A percentile compares a stretch with the other conserved stretches of the same genome.
Conservation (phyloP, 1,140 invertebrate genomes). For the Drosophila nigromelanica region DNA sequence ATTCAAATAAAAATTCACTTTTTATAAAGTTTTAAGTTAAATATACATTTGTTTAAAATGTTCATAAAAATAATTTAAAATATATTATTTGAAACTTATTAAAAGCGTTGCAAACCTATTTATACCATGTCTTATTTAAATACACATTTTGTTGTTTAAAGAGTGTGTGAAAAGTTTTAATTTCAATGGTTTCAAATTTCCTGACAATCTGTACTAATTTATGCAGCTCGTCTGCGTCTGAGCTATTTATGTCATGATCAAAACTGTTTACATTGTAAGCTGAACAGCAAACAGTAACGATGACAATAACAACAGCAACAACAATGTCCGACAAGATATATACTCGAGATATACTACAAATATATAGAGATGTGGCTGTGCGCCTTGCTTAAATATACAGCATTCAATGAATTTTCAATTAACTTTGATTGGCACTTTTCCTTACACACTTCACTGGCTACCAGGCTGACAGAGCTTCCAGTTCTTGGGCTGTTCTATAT, state of each 20-base stretch:
- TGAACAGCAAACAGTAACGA: slow-evolving; percentile 60
- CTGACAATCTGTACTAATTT: slow-evolving; percentile 36
- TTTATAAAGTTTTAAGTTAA: too few species aligned
- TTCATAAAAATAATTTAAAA: too few species aligned
- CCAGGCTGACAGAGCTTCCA: slow-evolving; percentile 11
- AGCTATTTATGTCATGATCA: slow-evolving; percentile 69
- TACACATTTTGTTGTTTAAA: slow-evolving; percentile 2
- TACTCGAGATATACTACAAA: slow-evolving; percentile 29
- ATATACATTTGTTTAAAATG: too few species aligned
- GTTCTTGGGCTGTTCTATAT: slow-evolving; percentile 18
- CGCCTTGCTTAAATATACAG: slow-evolving; percentile 74
- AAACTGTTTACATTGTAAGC: slow-evolving; percentile 77
- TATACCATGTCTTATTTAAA: not conserved
- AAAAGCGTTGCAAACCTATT: not conserved
- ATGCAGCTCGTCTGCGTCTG: slow-evolving; percentile 39
- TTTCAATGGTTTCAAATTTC: slow-evolving; percentile 10
- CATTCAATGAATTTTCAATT: slow-evolving; percentile 82
- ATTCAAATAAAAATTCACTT: too few species aligned
- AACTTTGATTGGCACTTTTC: slow-evolving; percentile 82
- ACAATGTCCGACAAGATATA: slow-evolving; percentile 13
- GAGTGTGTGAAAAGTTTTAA: not conserved
- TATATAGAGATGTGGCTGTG: slow-evolving; percentile 47
- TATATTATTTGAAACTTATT: too few species aligned
- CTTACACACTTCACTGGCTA: slow-evolving; percentile 59
- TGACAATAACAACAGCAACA: slow-evolving; percentile 38